Base-by-base conservation (phyloP, 2,888 invertebrate species). In the Polymixis lichenea region DNA sequence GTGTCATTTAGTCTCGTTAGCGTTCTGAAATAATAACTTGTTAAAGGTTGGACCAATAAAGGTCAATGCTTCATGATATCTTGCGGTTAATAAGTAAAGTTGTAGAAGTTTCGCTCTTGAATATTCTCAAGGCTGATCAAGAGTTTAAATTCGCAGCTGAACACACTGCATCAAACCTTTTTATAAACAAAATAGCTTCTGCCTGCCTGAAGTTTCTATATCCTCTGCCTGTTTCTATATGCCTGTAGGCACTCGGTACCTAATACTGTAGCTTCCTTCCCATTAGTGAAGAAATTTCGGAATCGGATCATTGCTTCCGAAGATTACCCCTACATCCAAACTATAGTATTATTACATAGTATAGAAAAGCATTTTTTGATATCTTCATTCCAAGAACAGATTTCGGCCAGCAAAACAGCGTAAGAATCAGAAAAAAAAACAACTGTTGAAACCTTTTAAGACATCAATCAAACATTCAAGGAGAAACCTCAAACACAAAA, bases 1-100 rank as follows among this genome's bases (percentile, higher is more conserved):
- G 80, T 90, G 90, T 93, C 90, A 90, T 90, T 90, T 85, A 85
- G 82, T 85, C 88, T 92, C 85, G 88, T 89, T 90, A 90, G 91
- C 82, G 85, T 88, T 90, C 90, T 91, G 92, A 92, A 87, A 88
- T 86, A 85, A 81, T 84, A 78, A 78, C 72, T 86, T 80, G 71
- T 82, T 83, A 78, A 77, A 86, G 77, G 84, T 84, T 83, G 78
- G 77, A 80, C 80, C 75, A 80, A 82, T 84, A 83, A 82, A 87
- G 88, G 86, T 86, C 87, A 86, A 78, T 84, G 82, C 38, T 87
- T 81, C 72, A 68, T 83, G 78, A 77, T 86, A 82, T 83, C 80
- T 84, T 86, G 80, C 51, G 77, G 82, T 81, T 86, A 72, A 80
- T 72, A 77, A 84, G 81, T 72, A 75, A 78, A 82, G 69, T 76